Base-by-base conservation (phyloP, 2,888 invertebrate species). In the Thymelicus lineola region DNA sequence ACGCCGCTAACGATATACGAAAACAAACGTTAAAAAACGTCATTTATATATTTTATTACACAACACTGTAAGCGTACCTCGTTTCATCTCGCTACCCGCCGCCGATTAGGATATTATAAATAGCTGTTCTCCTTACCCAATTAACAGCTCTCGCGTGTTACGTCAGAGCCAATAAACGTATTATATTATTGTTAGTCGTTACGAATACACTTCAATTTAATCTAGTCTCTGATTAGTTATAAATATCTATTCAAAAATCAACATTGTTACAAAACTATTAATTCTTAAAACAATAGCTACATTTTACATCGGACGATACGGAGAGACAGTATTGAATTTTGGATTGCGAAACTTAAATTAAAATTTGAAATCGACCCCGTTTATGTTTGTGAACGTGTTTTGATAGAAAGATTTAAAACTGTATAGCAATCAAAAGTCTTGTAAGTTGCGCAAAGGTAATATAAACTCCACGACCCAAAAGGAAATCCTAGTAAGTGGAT, bases 101-200 rank as follows among this genome's bases (percentile, higher is more conserved):
- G 46, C 61, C 61, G 67, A 62, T 68, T 62, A 68, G 67, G 55
- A 53, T 68, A 68, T 62, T 69, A 69, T 69, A 69, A 63, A 69
- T 69, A 69, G 69, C 20, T 50, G 69, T 20, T 69, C 69, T 62
- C 69, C 38, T 69, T 63, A 57, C 68, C 62, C 68, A 68, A 68
- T 68, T 68, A 68, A 62, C 68, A n/a, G 12, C 62, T 46, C 62
- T 62, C 68, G 35, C 28, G 7, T n/a, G n/a, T 45, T 57, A 68
- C 62, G 68, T 57, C 62, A 63, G 62, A 57, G 62, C 57, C 68
- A 68, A 68, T 68, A 45, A 55, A 55, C 36, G 53, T 55, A 55
- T 68, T 60, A 60, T 45, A 53, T 28, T 61, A 53, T 67, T 67
- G 5, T n/a, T n/a, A n/a, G n/a, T n/a, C 36, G 15, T 28, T 28